phyloP scores from a whole-genome alignment of 92 coral and sea anemone species.

The Hydrozoanthus gracilis region DNA sequence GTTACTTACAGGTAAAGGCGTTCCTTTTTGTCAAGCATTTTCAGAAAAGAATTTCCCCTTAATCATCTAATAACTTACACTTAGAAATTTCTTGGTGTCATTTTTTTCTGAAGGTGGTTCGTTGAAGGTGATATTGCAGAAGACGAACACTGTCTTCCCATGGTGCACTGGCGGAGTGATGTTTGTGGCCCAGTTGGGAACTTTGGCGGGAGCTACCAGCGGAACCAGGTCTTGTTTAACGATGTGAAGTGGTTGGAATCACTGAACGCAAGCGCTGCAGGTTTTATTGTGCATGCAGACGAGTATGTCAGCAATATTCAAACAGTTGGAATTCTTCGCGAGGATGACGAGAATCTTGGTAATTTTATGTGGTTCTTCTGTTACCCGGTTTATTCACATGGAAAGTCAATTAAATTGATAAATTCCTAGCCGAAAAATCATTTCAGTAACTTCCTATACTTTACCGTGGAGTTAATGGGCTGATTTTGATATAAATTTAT shows the following conservation, averaged over 20 bases:
- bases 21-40: too few species aligned
- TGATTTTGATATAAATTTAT: too few species aligned
- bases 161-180: constrained; percentile 81
- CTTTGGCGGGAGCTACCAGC: constrained; percentile 63
- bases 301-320: constrained; percentile 81
- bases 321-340: constrained; percentile 60
- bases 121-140: constrained; percentile 44
- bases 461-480: too few species aligned
- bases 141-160: constrained; percentile 56
- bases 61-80: too few species aligned
- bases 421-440: too few species aligned
- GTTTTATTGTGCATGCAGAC: constrained; percentile 78
- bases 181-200: constrained; percentile 95
- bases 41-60: too few species aligned
- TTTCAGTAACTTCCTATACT: too few species aligned
- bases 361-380: neutral
- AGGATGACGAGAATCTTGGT: constrained; percentile 26
- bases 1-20: too few species aligned
- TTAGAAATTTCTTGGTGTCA: neutral
- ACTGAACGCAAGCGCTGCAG: constrained; percentile 63
- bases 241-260: constrained; percentile 70
- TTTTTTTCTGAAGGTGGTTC: constrained; percentile 75
- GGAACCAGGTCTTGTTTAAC: constrained; percentile 61
- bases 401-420: neutral
- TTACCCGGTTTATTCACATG: neutral